phyloP scores from a whole-genome alignment of 2,888 invertebrate genomes.

The Parochlus steinenii region DNA sequence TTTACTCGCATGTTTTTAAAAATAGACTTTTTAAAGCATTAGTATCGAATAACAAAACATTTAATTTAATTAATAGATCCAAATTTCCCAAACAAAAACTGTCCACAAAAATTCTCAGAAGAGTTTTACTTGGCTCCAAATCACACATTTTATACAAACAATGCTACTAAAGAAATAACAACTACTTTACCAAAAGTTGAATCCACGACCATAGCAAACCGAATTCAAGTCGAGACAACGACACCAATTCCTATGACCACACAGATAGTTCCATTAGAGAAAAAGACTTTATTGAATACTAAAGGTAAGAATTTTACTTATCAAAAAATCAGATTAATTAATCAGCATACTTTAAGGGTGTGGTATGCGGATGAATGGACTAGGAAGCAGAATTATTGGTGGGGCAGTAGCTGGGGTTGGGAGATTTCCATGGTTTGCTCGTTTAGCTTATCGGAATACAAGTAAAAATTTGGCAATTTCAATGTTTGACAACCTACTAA shows the following conservation, averaged over 20 bases:
- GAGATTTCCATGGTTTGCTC: slow-evolving; percentile 42
- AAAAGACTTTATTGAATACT: no score
- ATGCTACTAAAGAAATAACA: not conserved
- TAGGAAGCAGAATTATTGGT: slow-evolving; percentile 29
- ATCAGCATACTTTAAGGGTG: slow-evolving; percentile 22
- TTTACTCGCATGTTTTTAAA: no score
- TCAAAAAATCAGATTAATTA: slow-evolving; percentile 14
- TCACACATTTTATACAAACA: slow-evolving; percentile 1
- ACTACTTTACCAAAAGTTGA: not conserved
- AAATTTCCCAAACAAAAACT: slow-evolving; percentile 24
- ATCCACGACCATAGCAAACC: not conserved
- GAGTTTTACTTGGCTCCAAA: slow-evolving; percentile 17
- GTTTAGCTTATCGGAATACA: slow-evolving; percentile 28
- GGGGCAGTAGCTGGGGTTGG: slow-evolving; percentile 32
- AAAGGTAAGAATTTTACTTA: no score
- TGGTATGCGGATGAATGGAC: no score
- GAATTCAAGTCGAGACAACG: not conserved
- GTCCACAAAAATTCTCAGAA: slow-evolving; percentile 21
- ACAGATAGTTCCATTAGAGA: no score
- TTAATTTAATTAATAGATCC: no score
- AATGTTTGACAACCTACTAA: not conserved
- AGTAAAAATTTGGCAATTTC: slow-evolving; percentile 20
- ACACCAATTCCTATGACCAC: not conserved
- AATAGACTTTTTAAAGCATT: no score
- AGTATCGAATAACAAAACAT: no score